Percentiles rank a stretch among this genome's conserved stretches.
These are phyloP conservation scores for Orientallactaga sibirica DNA, from an alignment of 2,797 vertebrate genomes.

Conservation along the genomic window DNA sequence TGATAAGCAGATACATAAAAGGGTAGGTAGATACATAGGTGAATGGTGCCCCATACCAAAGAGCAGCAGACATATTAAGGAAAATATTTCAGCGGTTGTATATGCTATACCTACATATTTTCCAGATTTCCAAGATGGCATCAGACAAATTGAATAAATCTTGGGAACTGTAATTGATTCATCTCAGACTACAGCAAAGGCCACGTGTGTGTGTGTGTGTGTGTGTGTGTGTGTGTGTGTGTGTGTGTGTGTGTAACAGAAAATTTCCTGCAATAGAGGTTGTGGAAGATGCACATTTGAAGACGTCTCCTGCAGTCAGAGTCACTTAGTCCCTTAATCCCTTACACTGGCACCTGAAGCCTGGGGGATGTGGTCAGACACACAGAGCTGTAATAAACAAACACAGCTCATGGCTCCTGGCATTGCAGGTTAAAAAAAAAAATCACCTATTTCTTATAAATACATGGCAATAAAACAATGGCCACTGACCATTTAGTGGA, in stretches of 20 bases:
- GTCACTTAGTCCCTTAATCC: slow-evolving; percentile 89
- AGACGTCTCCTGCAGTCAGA: slow-evolving; percentile 87
- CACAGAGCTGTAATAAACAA: slow-evolving; percentile 87
- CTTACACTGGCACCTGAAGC: slow-evolving; percentile 87
- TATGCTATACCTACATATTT: slow-evolving; percentile 30
- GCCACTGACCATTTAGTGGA: slow-evolving; percentile 74
- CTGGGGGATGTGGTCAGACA: slow-evolving; percentile 81
- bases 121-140: slow-evolving; percentile 46
- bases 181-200: slow-evolving; percentile 57
- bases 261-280: slow-evolving; percentile 85
- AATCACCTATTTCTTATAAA: slow-evolving; percentile 83
- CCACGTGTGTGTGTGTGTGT: background rate
- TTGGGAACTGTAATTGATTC: slow-evolving; percentile 81
- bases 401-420: slow-evolving; percentile 83
- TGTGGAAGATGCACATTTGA: slow-evolving; percentile 80
- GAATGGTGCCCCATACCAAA: background rate
- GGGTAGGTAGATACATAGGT: background rate
- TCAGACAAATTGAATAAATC: slow-evolving; percentile 72
- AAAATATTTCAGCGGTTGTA: slow-evolving; percentile 45
- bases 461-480: slow-evolving; percentile 86
- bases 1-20: too few species aligned
- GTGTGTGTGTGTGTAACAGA: slow-evolving; percentile 79
- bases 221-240: slow-evolving; percentile 54
- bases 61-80: slow-evolving; percentile 11
- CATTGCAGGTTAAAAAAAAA: slow-evolving; percentile 69